Base-by-base conservation (phyloP, 92 coral and sea anemone genomes). In the Parazoanthus darwini region DNA sequence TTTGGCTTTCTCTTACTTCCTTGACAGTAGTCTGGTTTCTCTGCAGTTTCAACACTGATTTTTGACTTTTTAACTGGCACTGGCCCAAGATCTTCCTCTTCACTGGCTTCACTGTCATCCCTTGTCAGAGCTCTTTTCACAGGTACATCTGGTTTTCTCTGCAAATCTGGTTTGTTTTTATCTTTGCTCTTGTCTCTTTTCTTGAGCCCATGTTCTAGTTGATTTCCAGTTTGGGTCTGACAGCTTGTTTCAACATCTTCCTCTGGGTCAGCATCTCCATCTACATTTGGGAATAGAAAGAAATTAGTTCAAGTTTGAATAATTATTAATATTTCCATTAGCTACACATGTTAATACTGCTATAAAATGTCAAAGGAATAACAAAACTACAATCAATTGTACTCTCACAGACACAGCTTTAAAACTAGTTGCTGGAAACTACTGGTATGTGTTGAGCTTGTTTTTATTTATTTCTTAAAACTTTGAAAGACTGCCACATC, bases 1-100 rank as follows among this genome's bases (percentile, higher is more conserved):
- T 92, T 96, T 5, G 91, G 88, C 77, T 91, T 96, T 77, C 86
- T 79, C 51, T 90, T 82, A 23, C 33, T 84, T 72, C 29, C 87
- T 9, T 84, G 66, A 48, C 43, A 10, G 29, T 70, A 39, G 7
- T 84, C 67, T 66, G 8, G 13, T 46, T 84, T 48, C 66, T 84
- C 75, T 48, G 65, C 67, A 71, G 44, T 51, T 70, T 84, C 79
- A 84, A 14, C 39, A 71, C 20, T 66, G 4, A 15, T 84, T 84
- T 48, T 48, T 2, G 44, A 35, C 37, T 29, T 15, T 70, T 82
- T 82, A 29, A 11, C 63, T 15, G 87, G 59, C 68, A 33, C 6
- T 15, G 77, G 87, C 48, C 33, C 46, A 84, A 48, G 22, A 8
- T 71, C 13, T 71, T 84, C 48, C 0, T 14, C 44, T 4, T 72